Conservation (phyloP, 2,797 vertebrate genomes). For the Mus caroli region DNA sequence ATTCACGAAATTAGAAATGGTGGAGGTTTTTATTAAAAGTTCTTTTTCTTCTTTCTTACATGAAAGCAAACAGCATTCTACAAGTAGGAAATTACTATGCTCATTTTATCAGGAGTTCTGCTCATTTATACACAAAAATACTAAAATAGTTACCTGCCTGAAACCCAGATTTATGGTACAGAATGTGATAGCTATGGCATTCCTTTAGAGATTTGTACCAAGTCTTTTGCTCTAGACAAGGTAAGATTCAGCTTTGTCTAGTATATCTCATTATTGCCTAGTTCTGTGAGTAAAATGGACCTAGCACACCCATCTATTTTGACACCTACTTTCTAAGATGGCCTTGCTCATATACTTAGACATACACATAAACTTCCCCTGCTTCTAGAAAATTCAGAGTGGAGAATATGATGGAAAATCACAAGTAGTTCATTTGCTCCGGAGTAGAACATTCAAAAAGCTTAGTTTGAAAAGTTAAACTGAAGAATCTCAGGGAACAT, state of each 20-base stretch:
- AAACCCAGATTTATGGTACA: background rate
- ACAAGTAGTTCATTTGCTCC: background rate
- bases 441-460: background rate
- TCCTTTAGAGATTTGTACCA: background rate
- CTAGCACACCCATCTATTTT: background rate
- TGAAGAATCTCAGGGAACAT: background rate
- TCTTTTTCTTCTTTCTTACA: background rate
- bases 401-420: background rate
- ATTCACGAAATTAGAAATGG: constrained; percentile 1
- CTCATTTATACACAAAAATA: background rate
- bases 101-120: background rate
- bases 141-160: background rate
- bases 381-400: background rate
- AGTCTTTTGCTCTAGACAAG: background rate
- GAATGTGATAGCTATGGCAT: background rate
- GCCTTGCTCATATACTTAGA: background rate
- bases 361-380: background rate
- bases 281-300: background rate
- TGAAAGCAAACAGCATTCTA: background rate
- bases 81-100: background rate
- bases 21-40: background rate
- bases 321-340: background rate
- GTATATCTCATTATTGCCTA: background rate
- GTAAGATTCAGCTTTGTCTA: background rate
- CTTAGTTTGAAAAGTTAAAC: background rate